Conservation (phyloP, 2,888 invertebrate genomes). For the Stomorhina lunata region DNA sequence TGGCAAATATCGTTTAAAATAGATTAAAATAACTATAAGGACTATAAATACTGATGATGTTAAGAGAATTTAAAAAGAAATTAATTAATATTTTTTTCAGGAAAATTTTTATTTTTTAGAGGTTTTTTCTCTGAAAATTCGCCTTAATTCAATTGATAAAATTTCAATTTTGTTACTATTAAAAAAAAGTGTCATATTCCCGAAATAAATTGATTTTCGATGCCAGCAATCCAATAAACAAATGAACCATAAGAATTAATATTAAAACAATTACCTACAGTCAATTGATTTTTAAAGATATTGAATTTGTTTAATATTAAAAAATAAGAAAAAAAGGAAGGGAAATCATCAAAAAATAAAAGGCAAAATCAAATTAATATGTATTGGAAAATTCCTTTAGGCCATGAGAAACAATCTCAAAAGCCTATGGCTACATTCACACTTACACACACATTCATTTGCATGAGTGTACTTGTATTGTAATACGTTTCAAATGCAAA, state of each 20-base stretch:
- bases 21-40: background rate
- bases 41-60: background rate
- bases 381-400: conserved; percentile 6
- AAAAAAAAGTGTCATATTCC: background rate
- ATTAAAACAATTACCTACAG: conserved; percentile 12
- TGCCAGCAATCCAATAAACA: background rate
- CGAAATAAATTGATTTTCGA: background rate
- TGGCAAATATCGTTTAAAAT: background rate
- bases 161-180: background rate
- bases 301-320: background rate
- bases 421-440: too few relatives aligned
- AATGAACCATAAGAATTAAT: background rate
- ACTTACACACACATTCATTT: too few relatives aligned
- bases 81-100: too few relatives aligned
- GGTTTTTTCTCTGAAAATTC: too few relatives aligned
- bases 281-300: conserved; percentile 36
- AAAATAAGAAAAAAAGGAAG: background rate
- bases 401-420: background rate
- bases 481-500: background rate
- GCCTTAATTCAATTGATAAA: too few relatives aligned
- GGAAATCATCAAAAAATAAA: background rate
- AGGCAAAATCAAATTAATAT: background rate
- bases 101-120: too few relatives aligned
- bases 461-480: too few relatives aligned
- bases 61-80: too few relatives aligned